phyloP scores from a whole-genome alignment of 2,888 invertebrate species.

The Agriotes lineatus region DNA sequence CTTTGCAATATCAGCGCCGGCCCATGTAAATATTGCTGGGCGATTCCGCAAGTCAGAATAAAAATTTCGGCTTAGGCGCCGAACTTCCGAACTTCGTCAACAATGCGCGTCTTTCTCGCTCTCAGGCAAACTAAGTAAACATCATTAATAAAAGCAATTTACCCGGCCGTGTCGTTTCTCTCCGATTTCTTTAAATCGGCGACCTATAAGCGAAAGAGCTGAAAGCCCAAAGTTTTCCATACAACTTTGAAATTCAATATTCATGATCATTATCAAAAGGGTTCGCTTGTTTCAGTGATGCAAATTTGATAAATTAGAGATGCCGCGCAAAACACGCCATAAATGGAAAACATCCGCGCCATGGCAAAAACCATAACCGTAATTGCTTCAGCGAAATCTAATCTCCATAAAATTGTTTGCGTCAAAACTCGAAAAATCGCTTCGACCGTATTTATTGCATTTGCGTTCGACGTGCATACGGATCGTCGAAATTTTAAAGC shows the following conservation, averaged over 20 bases:
- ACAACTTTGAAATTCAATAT: slow-evolving; percentile 61
- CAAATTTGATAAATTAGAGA: slow-evolving; percentile 49
- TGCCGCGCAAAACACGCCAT: slow-evolving; percentile 20
- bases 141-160: slow-evolving; percentile 66
- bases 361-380: slow-evolving; percentile 30
- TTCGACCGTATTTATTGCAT: slow-evolving; percentile 20
- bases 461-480: neutral
- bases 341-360: slow-evolving; percentile 29
- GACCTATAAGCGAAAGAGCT: slow-evolving; percentile 44
- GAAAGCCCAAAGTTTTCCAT: slow-evolving; percentile 50
- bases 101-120: slow-evolving; percentile 17
- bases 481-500: neutral
- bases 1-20: slow-evolving; percentile 20
- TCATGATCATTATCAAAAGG: slow-evolving; percentile 57
- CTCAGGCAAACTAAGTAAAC: slow-evolving; percentile 57
- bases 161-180: slow-evolving; percentile 58
- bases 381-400: slow-evolving; percentile 40
- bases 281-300: slow-evolving; percentile 51
- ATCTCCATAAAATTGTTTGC: slow-evolving; percentile 36
- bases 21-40: slow-evolving; percentile 9
- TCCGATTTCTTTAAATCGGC: slow-evolving; percentile 60
- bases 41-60: neutral
- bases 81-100: neutral
- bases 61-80: neutral
- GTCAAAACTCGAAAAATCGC: slow-evolving; percentile 26